A percentile compares a stretch with the other conserved stretches of the same genome.
Conservation (phyloP, 2,113 vertebrate genomes). For the Lepus europaeus region DNA sequence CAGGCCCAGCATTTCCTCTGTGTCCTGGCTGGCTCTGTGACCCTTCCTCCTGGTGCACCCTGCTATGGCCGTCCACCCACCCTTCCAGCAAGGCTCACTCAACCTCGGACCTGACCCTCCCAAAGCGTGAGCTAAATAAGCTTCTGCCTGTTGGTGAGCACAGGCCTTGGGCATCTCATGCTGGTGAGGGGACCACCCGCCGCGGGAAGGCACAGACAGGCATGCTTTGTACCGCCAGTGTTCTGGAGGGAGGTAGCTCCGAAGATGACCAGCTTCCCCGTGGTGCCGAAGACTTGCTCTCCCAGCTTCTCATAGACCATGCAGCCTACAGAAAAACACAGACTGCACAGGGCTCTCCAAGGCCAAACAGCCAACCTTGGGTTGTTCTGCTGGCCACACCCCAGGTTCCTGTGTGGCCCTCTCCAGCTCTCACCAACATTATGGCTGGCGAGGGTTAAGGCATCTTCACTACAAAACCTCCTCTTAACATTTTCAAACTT, state of each 20-base stretch:
- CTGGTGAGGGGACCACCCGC: too few species aligned
- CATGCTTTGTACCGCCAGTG: conserved; percentile 86
- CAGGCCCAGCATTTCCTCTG: too few species aligned
- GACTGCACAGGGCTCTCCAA: background rate
- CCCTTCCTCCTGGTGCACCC: too few species aligned
- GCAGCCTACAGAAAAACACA: conserved; percentile 85
- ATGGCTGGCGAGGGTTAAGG: conserved; percentile 60
- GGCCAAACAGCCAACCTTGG: background rate
- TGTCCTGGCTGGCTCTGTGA: too few species aligned
- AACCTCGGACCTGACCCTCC: too few species aligned
- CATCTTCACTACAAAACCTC: conserved; percentile 23
- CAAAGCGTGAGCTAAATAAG: too few species aligned
- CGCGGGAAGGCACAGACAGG: background rate
- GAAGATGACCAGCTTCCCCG: conserved; percentile 89
- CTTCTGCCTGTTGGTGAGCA: too few species aligned
- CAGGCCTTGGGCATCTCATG: too few species aligned
- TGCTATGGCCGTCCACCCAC: too few species aligned
- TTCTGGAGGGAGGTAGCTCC: conserved; percentile 91
- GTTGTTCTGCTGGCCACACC: background rate
- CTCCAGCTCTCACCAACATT: conserved; percentile 43
- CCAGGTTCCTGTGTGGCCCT: background rate
- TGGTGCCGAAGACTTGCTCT: conserved; percentile 89
- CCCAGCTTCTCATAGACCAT: conserved; percentile 92
- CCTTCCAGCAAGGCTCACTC: too few species aligned
- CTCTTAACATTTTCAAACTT: conserved; percentile 72